phyloP scores from a whole-genome alignment of 2,797 vertebrate species.

The Poeciliopsis paucimaculata region DNA sequence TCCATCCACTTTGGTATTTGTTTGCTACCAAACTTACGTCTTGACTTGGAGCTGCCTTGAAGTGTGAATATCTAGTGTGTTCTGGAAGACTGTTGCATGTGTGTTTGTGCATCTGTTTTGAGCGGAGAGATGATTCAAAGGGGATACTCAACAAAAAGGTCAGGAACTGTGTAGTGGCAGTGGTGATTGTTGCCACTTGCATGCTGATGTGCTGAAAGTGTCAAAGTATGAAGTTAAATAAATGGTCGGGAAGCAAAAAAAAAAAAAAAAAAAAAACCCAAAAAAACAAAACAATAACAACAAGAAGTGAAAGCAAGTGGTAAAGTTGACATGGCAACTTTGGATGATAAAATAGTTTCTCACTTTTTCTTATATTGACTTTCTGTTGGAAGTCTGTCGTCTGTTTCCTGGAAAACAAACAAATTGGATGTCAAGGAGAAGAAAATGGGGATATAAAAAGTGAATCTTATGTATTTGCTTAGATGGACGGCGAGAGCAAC shows the following conservation, averaged over 20 bases:
- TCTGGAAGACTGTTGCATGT: not conserved
- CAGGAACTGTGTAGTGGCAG: conserved; percentile 7
- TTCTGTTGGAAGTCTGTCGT: conserved; percentile 50
- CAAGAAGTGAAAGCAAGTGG: conserved; percentile 12
- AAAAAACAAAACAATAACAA: not conserved
- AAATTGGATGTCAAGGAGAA: conserved; percentile 34
- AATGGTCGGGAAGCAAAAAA: conserved; percentile 30
- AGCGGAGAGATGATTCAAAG: conserved; percentile 13
- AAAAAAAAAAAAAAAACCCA: not conserved
- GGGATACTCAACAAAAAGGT: conserved; percentile 41
- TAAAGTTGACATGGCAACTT: conserved; percentile 26
- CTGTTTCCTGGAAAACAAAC: conserved; percentile 35
- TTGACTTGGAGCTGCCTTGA: conserved; percentile 9
- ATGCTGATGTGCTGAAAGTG: conserved; percentile 33
- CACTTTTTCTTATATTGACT: conserved; percentile 18
- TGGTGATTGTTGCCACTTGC: conserved; percentile 7
- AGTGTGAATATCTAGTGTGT: conserved; percentile 4
- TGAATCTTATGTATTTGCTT: conserved; percentile 13
- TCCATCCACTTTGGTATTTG: not conserved
- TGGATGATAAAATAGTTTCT: conserved; percentile 42
- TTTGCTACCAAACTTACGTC: conserved; percentile 13
- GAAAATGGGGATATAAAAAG: conserved; percentile 6
- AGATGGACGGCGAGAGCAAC: conserved; percentile 4
- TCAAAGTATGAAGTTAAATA: conserved; percentile 42
- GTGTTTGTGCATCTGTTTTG: conserved; percentile 6